Conservation (phyloP, 2,888 invertebrate species). For the Ichneumoninae sp. region DNA sequence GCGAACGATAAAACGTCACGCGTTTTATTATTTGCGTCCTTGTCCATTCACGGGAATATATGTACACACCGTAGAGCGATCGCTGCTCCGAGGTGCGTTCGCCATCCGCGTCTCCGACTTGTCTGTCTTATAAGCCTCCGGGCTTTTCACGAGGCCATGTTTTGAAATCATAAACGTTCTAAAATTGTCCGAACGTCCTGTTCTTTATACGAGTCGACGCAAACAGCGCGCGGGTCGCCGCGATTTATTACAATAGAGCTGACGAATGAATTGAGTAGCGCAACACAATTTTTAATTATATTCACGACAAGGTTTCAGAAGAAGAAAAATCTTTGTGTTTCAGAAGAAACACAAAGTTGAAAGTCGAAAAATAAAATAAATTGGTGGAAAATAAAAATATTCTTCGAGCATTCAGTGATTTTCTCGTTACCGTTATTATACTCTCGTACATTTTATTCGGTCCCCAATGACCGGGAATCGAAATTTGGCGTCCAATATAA, state of each 20-base stretch:
- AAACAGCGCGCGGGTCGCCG: slow-evolving; percentile 25
- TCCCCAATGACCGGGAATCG: background rate
- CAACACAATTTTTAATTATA: background rate
- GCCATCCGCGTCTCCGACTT: slow-evolving; percentile 33
- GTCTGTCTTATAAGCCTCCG: slow-evolving; percentile 60
- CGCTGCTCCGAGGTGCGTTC: background rate
- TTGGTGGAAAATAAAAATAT: background rate
- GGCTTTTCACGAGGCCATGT: slow-evolving; percentile 68
- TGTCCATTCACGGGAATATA: slow-evolving; percentile 65
- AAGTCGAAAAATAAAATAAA: no score
- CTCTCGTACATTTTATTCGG: background rate
- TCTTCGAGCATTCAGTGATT: background rate
- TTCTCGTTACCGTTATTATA: no score
- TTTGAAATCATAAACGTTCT: slow-evolving; percentile 64
- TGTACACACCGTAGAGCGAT: slow-evolving; percentile 22
- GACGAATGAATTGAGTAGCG: background rate
- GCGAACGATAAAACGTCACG: slow-evolving; percentile 67
- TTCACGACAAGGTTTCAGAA: no score
- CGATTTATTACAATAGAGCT: slow-evolving; percentile 3
- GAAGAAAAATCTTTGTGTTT: no score
- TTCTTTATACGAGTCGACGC: slow-evolving; percentile 53
- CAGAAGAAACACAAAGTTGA: no score
- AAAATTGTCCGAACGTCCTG: slow-evolving; percentile 64
- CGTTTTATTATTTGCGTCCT: slow-evolving; percentile 74
- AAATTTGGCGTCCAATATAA: background rate